phyloP scores from a whole-genome alignment of 2,888 invertebrate genomes.

The Chrysopilus asiliformis region DNA sequence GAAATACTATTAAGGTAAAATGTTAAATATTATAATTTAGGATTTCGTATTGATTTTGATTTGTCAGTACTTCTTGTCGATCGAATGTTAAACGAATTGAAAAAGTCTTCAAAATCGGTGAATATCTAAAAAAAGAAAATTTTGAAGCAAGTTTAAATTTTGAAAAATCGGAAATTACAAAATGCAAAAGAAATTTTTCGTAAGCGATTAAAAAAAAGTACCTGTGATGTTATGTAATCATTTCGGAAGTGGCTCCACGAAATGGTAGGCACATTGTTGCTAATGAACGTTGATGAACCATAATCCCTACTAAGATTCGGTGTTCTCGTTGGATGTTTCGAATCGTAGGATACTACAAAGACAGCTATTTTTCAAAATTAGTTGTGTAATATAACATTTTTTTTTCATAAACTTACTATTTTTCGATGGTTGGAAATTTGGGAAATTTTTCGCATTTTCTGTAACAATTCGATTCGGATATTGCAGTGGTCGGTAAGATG shows the following conservation, averaged over 20 bases:
- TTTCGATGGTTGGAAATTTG: slow-evolving; percentile 1
- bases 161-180: neutral
- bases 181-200: slow-evolving; percentile 6
- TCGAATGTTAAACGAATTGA: slow-evolving; percentile 16
- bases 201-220: slow-evolving; percentile 10
- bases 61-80: neutral
- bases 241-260: slow-evolving; percentile 11
- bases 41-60: too few relatives aligned
- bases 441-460: too few relatives aligned
- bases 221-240: slow-evolving; percentile 14
- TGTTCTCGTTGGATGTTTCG: slow-evolving; percentile 10
- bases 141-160: slow-evolving; percentile 7
- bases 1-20: neutral
- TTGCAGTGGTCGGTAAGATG: slow-evolving; percentile 26
- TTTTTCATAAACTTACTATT: slow-evolving; percentile 8
- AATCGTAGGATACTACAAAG: slow-evolving; percentile 9
- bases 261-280: too few relatives aligned
- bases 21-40: too few relatives aligned
- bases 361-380: too few relatives aligned
- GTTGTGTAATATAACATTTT: too few relatives aligned
- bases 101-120: slow-evolving; percentile 30
- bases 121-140: slow-evolving; percentile 23
- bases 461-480: slow-evolving; percentile 26
- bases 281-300: too few relatives aligned
- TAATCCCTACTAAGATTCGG: too few relatives aligned